A percentile compares a stretch with the other conserved stretches of the same genome.
Evolutionary conservation across 2,888 invertebrate genomes (phyloP).

Genomic region (Amiota mariae): DNA sequence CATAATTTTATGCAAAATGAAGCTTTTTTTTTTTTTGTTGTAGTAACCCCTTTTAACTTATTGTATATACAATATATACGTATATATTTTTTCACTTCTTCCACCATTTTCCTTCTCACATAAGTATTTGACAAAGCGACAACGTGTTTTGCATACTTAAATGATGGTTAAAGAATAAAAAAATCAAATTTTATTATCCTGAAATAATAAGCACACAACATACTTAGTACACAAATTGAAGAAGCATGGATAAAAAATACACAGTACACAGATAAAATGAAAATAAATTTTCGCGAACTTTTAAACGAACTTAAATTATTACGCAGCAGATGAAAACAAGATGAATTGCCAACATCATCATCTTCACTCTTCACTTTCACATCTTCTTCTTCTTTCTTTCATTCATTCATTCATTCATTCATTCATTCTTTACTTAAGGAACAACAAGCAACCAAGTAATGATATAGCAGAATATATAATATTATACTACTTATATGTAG

Average conservation of each 20-base stretch:
- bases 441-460: neutral
- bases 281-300: conserved; percentile 2
- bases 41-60: no score
- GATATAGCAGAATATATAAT: neutral
- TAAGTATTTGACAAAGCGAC: no score
- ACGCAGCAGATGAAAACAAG: neutral
- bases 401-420: no score
- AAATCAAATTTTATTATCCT: conserved; percentile 29
- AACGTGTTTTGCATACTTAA: no score
- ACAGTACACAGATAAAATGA: conserved; percentile 6
- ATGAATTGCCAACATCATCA: neutral
- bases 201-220: conserved; percentile 18
- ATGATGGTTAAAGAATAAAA: neutral
- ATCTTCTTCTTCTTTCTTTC: no score
- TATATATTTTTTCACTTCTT: neutral
- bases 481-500: no score
- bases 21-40: no score
- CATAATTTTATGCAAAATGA: conserved; percentile 23
- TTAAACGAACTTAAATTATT: no score
- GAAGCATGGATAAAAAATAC: neutral
- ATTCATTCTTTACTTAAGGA: no score
- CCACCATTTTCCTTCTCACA: neutral
- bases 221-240: neutral
- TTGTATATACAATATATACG: no score
- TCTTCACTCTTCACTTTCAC: neutral